Evolutionary conservation across 2,113 vertebrate genomes (phyloP), one percentile per base, ranked within the genome.

Genomic region (Ceuthmochares aereus): DNA sequence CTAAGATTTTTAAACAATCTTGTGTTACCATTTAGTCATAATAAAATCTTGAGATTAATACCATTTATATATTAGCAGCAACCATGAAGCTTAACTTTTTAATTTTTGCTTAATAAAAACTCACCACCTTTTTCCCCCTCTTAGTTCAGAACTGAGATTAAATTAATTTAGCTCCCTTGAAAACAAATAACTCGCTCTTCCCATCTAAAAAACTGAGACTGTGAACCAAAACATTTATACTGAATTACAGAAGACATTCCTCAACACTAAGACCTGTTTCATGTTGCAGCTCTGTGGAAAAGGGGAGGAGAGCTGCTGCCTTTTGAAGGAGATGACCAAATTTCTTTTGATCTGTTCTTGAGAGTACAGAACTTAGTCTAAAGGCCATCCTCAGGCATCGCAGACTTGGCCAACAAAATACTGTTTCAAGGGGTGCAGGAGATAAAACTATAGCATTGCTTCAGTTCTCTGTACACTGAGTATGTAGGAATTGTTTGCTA

Each of bases 321-420:
- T 90, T 94, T 88, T 84, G 79, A 88, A 94, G 82, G 75, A 85
- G 68, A n/a, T 49, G 70, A n/a, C 72, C 56, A 60, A 47, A 75
- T 67, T 89, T 88, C 93, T 83, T 96, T 94, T 96, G 90, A 94
- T 95, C 90, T 93, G 63, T 70, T 80, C 85, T 77, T 83, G 74
- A 85, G 79, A 84, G 64, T 16, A 15, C 23, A 43, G 77, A 86
- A 58, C 43, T 78, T 87, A 26, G 64, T 95, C 32, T 89, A 73
- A 93, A 93, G 72, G n/a, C 59, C 67, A 86, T 94, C 79, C 75
- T 89, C 75, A 76, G 77, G 79, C 94, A 74, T 67, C 1, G 1
- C 40, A 91, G 56, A 43, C 77, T 17, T 37, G 55, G 74, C 72
- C 43, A 8, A 63, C 0, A 6, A 96, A 85, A 87, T 49, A 62